Evolutionary conservation across 2,797 vertebrate genomes (phyloP).

Genomic region (Gambusia yucatana): DNA sequence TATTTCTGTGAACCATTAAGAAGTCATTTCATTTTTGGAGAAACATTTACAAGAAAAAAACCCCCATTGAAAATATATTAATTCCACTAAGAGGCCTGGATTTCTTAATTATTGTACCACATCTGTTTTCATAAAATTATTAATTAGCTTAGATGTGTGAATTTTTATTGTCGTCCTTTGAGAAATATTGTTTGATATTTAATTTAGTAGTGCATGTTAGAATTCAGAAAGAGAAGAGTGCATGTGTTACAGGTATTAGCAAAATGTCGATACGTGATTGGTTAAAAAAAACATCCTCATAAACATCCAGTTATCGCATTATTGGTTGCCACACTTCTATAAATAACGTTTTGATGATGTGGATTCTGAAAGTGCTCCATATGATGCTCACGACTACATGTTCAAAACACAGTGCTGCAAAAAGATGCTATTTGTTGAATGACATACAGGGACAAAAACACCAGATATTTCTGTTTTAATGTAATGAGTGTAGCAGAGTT

Average conservation of each 20-base stretch:
- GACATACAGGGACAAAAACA: neutral
- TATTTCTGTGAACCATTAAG: neutral
- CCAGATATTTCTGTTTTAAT: neutral
- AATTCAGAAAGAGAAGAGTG: neutral
- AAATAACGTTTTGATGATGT: neutral
- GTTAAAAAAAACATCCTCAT: too few species aligned
- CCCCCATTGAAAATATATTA: neutral
- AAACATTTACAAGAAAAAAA: neutral
- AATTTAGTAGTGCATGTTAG: neutral
- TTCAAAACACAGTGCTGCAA: neutral
- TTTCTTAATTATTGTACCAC: neutral
- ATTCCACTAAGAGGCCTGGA: neutral
- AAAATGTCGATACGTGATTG: neutral
- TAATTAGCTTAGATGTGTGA: neutral
- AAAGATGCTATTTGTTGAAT: neutral
- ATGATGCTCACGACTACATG: neutral
- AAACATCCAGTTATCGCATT: too few species aligned
- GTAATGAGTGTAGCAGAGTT: neutral
- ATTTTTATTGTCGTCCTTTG: neutral
- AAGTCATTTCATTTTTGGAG: neutral
- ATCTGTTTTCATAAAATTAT: neutral
- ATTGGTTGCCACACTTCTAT: too few species aligned
- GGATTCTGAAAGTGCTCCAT: neutral
- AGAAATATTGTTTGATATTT: neutral
- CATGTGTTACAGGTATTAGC: neutral